Base-by-base conservation (phyloP, 2,113 vertebrate species). In the Misgurnus anguillicaudatus region DNA sequence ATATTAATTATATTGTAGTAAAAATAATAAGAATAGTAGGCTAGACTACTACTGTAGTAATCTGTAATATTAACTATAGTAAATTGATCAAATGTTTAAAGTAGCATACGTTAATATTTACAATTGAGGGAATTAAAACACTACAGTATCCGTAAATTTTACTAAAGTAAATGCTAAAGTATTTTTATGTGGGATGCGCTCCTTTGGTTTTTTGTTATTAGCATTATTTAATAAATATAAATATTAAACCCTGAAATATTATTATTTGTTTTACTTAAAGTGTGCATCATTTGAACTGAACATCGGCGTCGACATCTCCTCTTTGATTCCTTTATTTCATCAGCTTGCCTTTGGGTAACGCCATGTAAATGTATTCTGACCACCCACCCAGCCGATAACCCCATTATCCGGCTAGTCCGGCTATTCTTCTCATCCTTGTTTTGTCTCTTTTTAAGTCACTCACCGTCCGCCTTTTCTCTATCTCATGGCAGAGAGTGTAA, bases 371-470 rank as follows among this genome's bases (percentile, higher is more conserved):
- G 69, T 81, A 81, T 83, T 83, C 69, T 21, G 84, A 82, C 84
- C 84, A 83, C 84, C 84, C 81, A 85, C 75, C 79, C 79, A 21
- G 84, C 60, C 39, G 71, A 83, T 81, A 83, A 85, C 79, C 84
- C 80, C 81, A 70, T 79, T 83, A 75, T 83, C 77, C 76, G 51
- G 72, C 71, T 83, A 76, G 79, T 67, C 83, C 60, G 67, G 69
- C 74, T 51, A 53, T 74, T 69, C 81, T 72, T 79, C 80, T 68
- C 71, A 64, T 24, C 70, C 72, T 74, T 75, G 65, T 62, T 80
- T 84, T 81, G 58, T 80, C 66, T 77, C 76, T 63, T 81, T 83
- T 85, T 83, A 79, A 83, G 71, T 83, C 81, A 81, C 84, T 83
- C 76, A 75, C 79, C 66, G 84, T 81, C 79, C 76, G 75, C 57